Percentiles rank a stretch among this genome's conserved stretches.
These are phyloP conservation scores for Buphagus erythrorhynchus DNA, from an alignment of 2,797 vertebrate genomes.

Conservation along the genomic window DNA sequence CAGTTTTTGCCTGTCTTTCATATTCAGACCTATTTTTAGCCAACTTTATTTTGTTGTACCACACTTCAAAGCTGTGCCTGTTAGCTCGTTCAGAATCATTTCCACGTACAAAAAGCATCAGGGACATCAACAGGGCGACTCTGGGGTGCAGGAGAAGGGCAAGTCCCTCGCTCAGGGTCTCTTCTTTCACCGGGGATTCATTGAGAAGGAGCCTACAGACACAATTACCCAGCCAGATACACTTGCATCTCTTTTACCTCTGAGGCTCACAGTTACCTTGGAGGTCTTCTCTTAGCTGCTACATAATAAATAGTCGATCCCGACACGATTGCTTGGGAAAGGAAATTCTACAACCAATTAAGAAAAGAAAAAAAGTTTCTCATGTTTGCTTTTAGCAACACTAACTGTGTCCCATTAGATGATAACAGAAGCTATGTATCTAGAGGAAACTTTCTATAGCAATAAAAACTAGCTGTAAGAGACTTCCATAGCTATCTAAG, in stretches of 20 bases:
- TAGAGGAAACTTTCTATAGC: not conserved
- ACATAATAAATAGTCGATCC: not conserved
- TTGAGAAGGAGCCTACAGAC: not conserved
- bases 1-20: conserved; percentile 66
- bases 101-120: not conserved
- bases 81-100: not conserved
- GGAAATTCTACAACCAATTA: not conserved
- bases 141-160: not conserved
- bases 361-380: not conserved
- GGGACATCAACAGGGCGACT: rapidly evolving
- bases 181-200: conserved; percentile 20
- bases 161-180: not conserved
- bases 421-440: not conserved
- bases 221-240: conserved; percentile 1
- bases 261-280: not conserved
- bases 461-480: conserved; percentile 5
- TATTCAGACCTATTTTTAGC: conserved; percentile 80
- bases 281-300: not conserved
- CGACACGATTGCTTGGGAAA: not conserved
- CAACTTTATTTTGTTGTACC: conserved; percentile 8
- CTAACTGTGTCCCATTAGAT: not conserved
- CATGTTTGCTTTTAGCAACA: not conserved
- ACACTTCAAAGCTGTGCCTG: not conserved
- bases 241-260: not conserved
- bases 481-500: not conserved